Conservation (phyloP, 2,888 invertebrate species). For the Dryococelus australis region DNA sequence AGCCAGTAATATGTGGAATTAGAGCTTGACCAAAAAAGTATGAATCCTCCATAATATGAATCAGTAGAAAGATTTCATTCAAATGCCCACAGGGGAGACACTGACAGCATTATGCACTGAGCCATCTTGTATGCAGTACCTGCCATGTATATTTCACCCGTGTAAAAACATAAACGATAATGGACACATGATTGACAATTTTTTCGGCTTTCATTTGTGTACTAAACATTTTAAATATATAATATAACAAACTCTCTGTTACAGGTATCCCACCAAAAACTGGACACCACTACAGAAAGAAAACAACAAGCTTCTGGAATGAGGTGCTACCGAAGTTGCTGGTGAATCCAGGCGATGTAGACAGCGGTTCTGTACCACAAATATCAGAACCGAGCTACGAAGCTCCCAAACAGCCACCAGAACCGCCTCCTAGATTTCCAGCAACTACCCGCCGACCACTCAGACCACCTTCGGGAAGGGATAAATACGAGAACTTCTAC, state of each 20-base stretch:
- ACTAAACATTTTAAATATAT: too few species aligned
- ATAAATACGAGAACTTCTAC: conserved; percentile 34
- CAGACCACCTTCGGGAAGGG: background rate
- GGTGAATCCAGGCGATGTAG: conserved; percentile 57
- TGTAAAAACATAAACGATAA: too few species aligned
- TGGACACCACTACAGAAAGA: conserved; percentile 77
- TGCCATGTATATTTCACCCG: too few species aligned
- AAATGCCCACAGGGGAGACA: too few species aligned
- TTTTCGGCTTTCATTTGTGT: too few species aligned
- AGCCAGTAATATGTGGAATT: too few species aligned
- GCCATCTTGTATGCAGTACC: too few species aligned
- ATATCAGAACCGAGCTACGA: conserved; percentile 53
- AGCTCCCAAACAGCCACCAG: conserved; percentile 47
- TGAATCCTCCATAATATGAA: too few species aligned
- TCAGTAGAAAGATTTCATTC: too few species aligned
- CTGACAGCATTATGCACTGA: too few species aligned
- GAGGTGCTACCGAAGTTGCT: conserved; percentile 78
- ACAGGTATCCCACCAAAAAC: conserved; percentile 79
- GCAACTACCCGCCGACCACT: conserved; percentile 37
- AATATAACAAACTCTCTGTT: conserved; percentile 45
- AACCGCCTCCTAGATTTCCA: conserved; percentile 40
- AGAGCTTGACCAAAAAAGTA: too few species aligned
- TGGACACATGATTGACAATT: too few species aligned
- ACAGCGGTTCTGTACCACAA: conserved; percentile 20
- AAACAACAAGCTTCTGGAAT: conserved; percentile 85